phyloP scores from a whole-genome alignment of 2,797 vertebrate genomes.

The Otus scops region DNA sequence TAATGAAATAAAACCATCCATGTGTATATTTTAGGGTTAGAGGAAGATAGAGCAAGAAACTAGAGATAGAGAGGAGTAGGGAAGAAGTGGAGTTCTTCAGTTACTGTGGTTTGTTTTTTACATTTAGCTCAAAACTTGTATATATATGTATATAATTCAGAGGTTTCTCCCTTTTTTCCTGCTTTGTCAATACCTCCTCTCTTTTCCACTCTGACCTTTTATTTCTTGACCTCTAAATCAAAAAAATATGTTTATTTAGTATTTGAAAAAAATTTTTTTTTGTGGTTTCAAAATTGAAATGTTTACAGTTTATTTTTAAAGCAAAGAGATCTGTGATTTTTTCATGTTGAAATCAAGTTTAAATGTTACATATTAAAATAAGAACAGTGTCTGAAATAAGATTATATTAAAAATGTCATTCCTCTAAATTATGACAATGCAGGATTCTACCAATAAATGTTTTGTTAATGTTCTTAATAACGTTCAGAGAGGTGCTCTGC shows the following conservation, averaged over 20 bases:
- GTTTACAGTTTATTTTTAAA: not conserved
- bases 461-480: not conserved
- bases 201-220: not conserved
- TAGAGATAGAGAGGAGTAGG: not conserved
- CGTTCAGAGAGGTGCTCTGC: not conserved
- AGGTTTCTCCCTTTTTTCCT: not conserved
- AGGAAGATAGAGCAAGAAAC: not conserved
- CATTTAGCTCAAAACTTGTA: not conserved
- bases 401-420: not conserved
- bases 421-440: not conserved
- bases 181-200: not conserved
- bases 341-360: not conserved
- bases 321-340: not conserved
- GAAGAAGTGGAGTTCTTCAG: not conserved
- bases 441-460: not conserved
- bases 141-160: not conserved
- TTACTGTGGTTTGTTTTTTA: not conserved
- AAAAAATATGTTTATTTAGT: not conserved
- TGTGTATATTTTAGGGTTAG: not conserved
- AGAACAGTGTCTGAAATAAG: not conserved
- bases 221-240: not conserved
- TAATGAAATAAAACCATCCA: not conserved
- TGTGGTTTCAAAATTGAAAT: not conserved
- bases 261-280: not conserved
- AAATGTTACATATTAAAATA: not conserved